Conservation (phyloP, 1,140 invertebrate genomes). For the Homalodisca vitripennis region DNA sequence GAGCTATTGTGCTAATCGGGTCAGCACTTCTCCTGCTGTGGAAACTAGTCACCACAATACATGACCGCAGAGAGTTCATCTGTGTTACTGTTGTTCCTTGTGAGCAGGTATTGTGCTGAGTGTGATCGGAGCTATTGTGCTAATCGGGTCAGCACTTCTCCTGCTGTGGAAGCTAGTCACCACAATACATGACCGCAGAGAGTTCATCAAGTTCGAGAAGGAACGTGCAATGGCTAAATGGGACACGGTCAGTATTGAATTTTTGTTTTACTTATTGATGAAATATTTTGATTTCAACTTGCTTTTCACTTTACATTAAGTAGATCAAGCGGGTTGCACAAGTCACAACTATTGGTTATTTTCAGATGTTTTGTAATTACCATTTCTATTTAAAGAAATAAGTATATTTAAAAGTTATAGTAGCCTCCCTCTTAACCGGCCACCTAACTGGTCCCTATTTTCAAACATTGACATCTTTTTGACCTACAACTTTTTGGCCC, state of each 20-base stretch:
- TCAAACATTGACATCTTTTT: too few relatives aligned
- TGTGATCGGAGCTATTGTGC: constrained; percentile 92
- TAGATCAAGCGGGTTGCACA: not conserved
- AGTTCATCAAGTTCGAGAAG: constrained; percentile 97
- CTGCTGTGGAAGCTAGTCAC: constrained; percentile 96
- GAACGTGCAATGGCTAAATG: constrained; percentile 93
- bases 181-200: constrained; percentile 91
- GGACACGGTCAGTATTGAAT: constrained; percentile 73
- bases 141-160: constrained; percentile 83
- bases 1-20: too few relatives aligned
- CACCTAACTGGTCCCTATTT: too few relatives aligned
- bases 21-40: too few relatives aligned
- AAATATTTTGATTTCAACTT: not conserved
- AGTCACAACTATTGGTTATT: not conserved
- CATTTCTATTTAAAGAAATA: not conserved
- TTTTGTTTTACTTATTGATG: constrained; percentile 29
- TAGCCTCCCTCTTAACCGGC: not conserved
- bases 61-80: too few relatives aligned
- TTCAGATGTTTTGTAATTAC: not conserved
- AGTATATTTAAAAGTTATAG: not conserved
- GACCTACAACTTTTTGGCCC: too few relatives aligned
- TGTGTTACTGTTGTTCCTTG: too few relatives aligned
- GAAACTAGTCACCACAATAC: too few relatives aligned
- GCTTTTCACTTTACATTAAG: not conserved
- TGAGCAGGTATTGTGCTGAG: constrained; percentile 82